phyloP scores from a whole-genome alignment of 2,888 invertebrate species.

The Azorinus chamasolen region DNA sequence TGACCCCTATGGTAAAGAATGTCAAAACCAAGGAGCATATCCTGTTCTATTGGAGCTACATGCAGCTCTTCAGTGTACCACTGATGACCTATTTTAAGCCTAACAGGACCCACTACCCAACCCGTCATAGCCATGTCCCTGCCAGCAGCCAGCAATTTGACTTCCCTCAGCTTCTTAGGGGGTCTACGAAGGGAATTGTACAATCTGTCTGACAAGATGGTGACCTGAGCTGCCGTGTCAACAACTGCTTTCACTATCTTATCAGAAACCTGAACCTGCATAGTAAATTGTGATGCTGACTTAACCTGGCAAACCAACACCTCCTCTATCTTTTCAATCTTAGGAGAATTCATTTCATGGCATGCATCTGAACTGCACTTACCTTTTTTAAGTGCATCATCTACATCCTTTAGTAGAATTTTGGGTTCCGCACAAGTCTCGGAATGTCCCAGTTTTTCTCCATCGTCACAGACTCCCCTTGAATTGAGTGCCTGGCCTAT shows the following conservation, averaged over 20 bases:
- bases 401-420: too few species aligned
- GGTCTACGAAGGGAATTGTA: constrained; percentile 19
- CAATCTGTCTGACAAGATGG: constrained; percentile 50
- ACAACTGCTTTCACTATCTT: constrained; percentile 17
- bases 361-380: too few species aligned
- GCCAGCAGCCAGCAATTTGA: constrained; percentile 43
- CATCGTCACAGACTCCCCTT: too few species aligned
- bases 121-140: constrained; percentile 39
- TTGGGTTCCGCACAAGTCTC: too few species aligned
- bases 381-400: too few species aligned
- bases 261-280: constrained; percentile 15
- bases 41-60: constrained; percentile 47
- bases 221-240: constrained; percentile 56
- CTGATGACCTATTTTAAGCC: constrained; percentile 6
- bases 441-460: too few species aligned
- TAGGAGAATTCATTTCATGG: too few species aligned
- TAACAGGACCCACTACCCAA: constrained; percentile 21
- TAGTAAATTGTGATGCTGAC: constrained; percentile 21
- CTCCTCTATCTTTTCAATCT: too few species aligned
- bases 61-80: constrained; percentile 2
- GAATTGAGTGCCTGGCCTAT: not conserved
- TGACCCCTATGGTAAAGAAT: too few species aligned
- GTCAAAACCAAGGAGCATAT: constrained; percentile 40
- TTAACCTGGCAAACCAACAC: constrained; percentile 12
- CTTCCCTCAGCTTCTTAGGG: constrained; percentile 32